Evolutionary conservation across 2,113 vertebrate species (phyloP), one percentile per base, ranked within the genome.

Genomic region (Mellivora capensis): DNA sequence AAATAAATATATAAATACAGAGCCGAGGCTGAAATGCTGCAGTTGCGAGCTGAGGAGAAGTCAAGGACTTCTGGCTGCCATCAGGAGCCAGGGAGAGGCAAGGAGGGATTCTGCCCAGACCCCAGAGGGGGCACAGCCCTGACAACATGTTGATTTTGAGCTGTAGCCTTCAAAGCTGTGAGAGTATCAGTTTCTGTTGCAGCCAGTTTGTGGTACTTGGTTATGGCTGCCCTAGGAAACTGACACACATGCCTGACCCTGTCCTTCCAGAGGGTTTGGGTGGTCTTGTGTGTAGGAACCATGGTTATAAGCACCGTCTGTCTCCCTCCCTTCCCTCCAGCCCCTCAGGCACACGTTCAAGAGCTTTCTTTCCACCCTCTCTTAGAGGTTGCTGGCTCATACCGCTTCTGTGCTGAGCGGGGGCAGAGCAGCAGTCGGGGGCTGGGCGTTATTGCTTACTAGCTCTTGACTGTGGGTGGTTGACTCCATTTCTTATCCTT

Each of bases 401-500:
- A 11, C 23, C 27, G 11, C 25, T 39, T 64, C 21, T n/a, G 2
- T 7, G 9, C 29, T 18, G 6, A 2, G 0, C 21, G 4, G 3
- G 13, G 29, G 42, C 3, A 29, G 17, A 52, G 34, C 15, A 4
- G 61, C 23, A 3, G 39, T 59, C 14, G 2, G 14, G 17, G 31
- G 90, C 15, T 37, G 4, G 11, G 37, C 5, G 5, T 81, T 7
- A 4, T 13, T 49, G 21, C 62, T 69, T 71, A 10, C 57, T 21
- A n/a, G 20, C 67, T 37, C 69, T 44, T 49, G 93, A 64, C 83
- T 64, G n/a, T 12, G 47, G 57, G 14, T 2, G 64, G 14, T 69
- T 54, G 49, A 29, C 29, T 93, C 74, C 2, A n/a, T 85, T 69
- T 94, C 92, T 91, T 72, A 64, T 71, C 79, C 34, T 71, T 64